Conservation (phyloP, 2,797 vertebrate genomes). For the Artibeus lituratus region DNA sequence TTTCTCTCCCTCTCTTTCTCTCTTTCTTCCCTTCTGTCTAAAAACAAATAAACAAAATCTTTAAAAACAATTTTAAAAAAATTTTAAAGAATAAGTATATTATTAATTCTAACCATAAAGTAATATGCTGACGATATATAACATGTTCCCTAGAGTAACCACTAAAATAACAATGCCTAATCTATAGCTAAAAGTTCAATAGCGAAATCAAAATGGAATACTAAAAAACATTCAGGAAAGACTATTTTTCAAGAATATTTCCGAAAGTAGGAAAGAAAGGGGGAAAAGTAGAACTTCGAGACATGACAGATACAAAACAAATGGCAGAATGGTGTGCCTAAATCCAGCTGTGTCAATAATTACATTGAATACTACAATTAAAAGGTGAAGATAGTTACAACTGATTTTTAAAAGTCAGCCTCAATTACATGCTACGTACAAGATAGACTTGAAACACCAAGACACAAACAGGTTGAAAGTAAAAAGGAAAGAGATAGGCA, state of each 20-base stretch:
- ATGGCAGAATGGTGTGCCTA: not conserved
- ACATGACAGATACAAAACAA: not conserved
- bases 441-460: not conserved
- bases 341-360: not conserved
- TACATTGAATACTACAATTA: not conserved
- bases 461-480: not conserved
- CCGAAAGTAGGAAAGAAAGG: not conserved
- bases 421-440: not conserved
- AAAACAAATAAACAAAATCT: too few relatives aligned
- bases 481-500: not conserved
- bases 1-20: too few relatives aligned
- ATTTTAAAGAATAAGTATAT: not conserved
- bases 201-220: slow-evolving; percentile 18
- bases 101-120: not conserved
- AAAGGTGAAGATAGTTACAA: not conserved
- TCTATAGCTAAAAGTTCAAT: not conserved
- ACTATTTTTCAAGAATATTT: too few relatives aligned
- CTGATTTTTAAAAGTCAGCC: not conserved
- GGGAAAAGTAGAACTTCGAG: not conserved
- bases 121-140: not conserved
- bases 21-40: too few relatives aligned
- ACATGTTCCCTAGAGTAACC: not conserved
- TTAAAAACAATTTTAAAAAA: too few relatives aligned
- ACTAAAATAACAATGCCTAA: not conserved
- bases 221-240: not conserved